A percentile compares a stretch with the other conserved stretches of the same genome.
Evolutionary conservation across 64 coral and sea anemone genomes (phyloP).

Genomic region (Montipora capricornis): DNA sequence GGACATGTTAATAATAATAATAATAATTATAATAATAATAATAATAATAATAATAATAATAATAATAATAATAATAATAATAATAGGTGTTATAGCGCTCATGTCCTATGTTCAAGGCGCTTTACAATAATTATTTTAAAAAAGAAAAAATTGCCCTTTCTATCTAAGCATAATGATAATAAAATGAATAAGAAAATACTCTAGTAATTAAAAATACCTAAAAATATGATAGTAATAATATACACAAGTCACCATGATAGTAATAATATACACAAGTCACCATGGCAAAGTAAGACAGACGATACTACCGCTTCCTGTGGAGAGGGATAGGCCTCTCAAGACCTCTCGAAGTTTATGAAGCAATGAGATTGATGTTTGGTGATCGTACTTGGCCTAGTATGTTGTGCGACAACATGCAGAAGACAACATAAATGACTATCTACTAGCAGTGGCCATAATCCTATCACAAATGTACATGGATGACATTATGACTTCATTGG

Average conservation of each 20-base stretch:
- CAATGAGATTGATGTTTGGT: conserved; percentile 45
- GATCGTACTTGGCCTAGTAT: conserved; percentile 29
- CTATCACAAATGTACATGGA: conserved; percentile 53
- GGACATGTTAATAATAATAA: conserved; percentile 29
- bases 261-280: neutral
- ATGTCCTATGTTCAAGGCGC: neutral
- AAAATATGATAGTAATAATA: too few species aligned
- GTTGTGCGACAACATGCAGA: conserved; percentile 26
- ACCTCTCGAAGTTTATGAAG: conserved; percentile 58
- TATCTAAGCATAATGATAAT: too few species aligned
- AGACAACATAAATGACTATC: conserved; percentile 23
- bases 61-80: too few species aligned
- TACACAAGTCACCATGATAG: too few species aligned
- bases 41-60: neutral
- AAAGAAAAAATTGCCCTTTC: too few species aligned
- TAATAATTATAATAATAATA: too few species aligned
- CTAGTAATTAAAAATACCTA: too few species aligned
- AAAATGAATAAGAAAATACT: too few species aligned
- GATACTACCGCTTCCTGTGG: conserved; percentile 61
- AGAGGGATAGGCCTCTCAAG: conserved; percentile 14
- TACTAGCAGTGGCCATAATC: conserved; percentile 24
- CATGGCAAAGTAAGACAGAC: conserved; percentile 41
- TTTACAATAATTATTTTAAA: too few species aligned
- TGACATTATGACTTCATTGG: conserved; percentile 34
- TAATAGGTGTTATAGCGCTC: neutral